Percentiles rank a stretch among this genome's conserved stretches.
phyloP scores from a whole-genome alignment of 1,140 invertebrate genomes.

The Drosophila chauvacae region DNA sequence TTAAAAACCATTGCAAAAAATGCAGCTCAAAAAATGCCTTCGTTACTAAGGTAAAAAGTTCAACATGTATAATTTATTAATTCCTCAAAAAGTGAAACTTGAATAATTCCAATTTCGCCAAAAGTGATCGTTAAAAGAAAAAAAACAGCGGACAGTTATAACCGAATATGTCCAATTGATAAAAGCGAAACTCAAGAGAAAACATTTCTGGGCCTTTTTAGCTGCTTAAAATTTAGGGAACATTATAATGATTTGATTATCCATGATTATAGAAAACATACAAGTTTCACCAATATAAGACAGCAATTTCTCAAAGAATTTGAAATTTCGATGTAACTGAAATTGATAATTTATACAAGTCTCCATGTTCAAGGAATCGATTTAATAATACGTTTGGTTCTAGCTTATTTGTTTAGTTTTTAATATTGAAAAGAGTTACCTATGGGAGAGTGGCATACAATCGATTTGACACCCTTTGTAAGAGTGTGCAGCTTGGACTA shows the following conservation, averaged over 20 bases:
- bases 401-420: not conserved
- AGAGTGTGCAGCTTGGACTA: not conserved
- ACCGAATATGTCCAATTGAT: conserved; percentile 31
- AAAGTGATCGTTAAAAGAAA: conserved; percentile 7
- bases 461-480: not conserved
- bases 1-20: not conserved
- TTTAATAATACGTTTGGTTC: not conserved
- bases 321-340: not conserved
- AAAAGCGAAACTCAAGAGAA: conserved; percentile 10
- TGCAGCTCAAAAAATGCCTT: not conserved
- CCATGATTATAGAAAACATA: not conserved
- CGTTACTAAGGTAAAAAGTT: not conserved
- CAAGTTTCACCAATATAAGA: conserved; percentile 2
- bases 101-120: conserved; percentile 8
- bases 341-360: not conserved
- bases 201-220: conserved; percentile 6
- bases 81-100: conserved; percentile 21
- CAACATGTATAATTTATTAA: conserved; percentile 13
- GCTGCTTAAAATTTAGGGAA: not conserved
- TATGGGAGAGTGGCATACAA: not conserved
- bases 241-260: not conserved
- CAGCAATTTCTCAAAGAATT: not conserved
- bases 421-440: too few relatives aligned
- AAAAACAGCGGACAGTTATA: not conserved
- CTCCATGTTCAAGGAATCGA: not conserved